Base-by-base conservation (phyloP, 1,140 invertebrate genomes). In the Gonioctena quinquepunctata region DNA sequence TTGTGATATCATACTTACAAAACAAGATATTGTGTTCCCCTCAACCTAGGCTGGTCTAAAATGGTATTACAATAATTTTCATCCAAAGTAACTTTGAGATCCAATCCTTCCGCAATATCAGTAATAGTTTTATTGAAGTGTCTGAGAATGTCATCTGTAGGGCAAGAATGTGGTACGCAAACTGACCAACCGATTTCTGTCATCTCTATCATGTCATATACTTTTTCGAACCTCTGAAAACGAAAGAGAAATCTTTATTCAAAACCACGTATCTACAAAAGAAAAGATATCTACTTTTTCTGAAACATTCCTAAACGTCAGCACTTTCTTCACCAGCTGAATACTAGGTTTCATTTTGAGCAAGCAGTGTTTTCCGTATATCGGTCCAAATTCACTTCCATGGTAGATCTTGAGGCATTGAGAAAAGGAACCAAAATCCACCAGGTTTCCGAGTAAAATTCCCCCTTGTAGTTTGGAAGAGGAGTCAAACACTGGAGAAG, bases 401-500 rank as follows among this genome's bases (percentile, higher is more conserved):
- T 70, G 61, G 63, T 74, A 66, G 50, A 77, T 73, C 48, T 73
- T 67, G 3, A 79, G 57, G 49, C 76, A 79, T 65, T 79, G 70
- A 22, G 70, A 68, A 70, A 73, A 79, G 3, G 66, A 60, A 2
- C 77, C 76, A 54, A 73, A 68, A 18, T 75, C 73, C 19, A 68
- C 66, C n/a, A 77, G 49, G 64, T 75, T 77, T 4, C 76, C 76
- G 25, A 21, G 23, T 2, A 75, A 60, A 16, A 77, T 75, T 28
- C 76, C 76, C 5, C 73, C 57, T 68, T 74, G 71, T 22, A 79
- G 57, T 57, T 77, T 77, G 3, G 70, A 75, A 1, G 75, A 75
- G 3, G 73, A 70, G 57, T 80, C 78, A 50, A 79, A 77, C 78
- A 80, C 78, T 80, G n/a, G 61, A 78, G 78, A n/a, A n/a, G n/a